Conservation (phyloP, 1,140 invertebrate species). For the Lordiphosa mommai region DNA sequence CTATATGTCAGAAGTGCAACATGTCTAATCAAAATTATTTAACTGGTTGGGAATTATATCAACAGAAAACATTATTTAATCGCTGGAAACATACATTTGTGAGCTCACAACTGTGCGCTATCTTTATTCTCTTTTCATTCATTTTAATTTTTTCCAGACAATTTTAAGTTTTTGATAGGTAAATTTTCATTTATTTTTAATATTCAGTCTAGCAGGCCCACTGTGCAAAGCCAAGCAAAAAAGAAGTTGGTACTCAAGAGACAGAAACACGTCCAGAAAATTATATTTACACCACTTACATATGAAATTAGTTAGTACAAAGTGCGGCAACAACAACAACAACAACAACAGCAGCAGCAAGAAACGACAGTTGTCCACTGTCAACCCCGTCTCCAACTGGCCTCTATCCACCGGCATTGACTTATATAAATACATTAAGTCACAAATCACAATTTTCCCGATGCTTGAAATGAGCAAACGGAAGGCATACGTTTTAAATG, state of each 20-base stretch:
- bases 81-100: too few relatives aligned
- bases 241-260: conserved; percentile 4
- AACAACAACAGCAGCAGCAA: conserved; percentile 40
- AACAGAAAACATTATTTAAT: too few relatives aligned
- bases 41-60: too few relatives aligned
- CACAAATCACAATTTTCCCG: conserved; percentile 77
- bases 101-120: too few relatives aligned
- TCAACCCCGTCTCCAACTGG: conserved; percentile 15
- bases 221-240: background rate
- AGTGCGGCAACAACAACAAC: too few relatives aligned
- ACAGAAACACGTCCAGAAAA: conserved; percentile 51
- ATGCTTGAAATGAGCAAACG: conserved; percentile 77
- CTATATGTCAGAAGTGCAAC: too few relatives aligned
- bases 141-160: too few relatives aligned
- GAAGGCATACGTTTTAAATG: conserved; percentile 75
- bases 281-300: conserved; percentile 78
- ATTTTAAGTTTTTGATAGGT: too few relatives aligned
- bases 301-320: conserved; percentile 77
- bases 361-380: conserved; percentile 11
- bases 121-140: too few relatives aligned
- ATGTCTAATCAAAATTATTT: too few relatives aligned
- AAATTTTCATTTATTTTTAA: too few relatives aligned
- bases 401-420: conserved; percentile 24
- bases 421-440: conserved; percentile 79
- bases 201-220: too few relatives aligned